Conservation (phyloP, 1,140 invertebrate species). For the Drosophila elegans region DNA sequence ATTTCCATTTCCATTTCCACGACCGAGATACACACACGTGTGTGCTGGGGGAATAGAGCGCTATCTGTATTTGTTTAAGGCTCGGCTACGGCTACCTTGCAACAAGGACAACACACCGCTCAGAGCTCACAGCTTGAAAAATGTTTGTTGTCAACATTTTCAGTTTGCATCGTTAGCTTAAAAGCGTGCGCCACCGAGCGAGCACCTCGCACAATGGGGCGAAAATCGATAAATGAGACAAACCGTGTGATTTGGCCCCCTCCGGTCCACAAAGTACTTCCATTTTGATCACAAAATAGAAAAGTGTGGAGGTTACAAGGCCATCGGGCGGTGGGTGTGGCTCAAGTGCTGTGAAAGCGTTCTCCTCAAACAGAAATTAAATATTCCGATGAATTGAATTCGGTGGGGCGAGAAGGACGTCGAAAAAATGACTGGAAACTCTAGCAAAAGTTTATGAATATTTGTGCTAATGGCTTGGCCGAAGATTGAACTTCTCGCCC, state of each 20-base stretch:
- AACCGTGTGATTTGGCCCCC: slow-evolving; percentile 67
- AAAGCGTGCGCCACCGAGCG: slow-evolving; percentile 60
- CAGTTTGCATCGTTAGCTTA: slow-evolving; percentile 83
- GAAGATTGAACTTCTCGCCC: slow-evolving; percentile 43
- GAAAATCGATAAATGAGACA: slow-evolving; percentile 80
- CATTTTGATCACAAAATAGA: slow-evolving; percentile 61
- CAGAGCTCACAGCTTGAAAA: slow-evolving; percentile 74
- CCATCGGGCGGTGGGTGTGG: slow-evolving; percentile 22
- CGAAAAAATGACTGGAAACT: slow-evolving; percentile 12
- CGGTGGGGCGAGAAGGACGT: not conserved
- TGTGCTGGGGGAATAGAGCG: slow-evolving; percentile 21
- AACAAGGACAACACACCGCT: slow-evolving; percentile 53
- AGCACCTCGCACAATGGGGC: slow-evolving; percentile 58
- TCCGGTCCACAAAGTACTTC: slow-evolving; percentile 55
- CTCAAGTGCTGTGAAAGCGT: slow-evolving; percentile 45
- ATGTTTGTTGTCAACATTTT: slow-evolving; percentile 84
- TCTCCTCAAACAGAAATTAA: slow-evolving; percentile 39
- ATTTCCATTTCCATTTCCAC: slow-evolving; percentile 34
- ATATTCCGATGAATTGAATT: slow-evolving; percentile 51
- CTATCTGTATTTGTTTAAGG: slow-evolving; percentile 70
- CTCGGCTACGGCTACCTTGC: slow-evolving; percentile 65
- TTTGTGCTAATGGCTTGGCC: slow-evolving; percentile 42
- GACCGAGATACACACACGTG: slow-evolving; percentile 17
- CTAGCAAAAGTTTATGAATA: slow-evolving; percentile 49
- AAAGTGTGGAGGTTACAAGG: slow-evolving; percentile 45